Base-by-base conservation (phyloP, 2,888 invertebrate genomes). In the Cetonia aurata region DNA sequence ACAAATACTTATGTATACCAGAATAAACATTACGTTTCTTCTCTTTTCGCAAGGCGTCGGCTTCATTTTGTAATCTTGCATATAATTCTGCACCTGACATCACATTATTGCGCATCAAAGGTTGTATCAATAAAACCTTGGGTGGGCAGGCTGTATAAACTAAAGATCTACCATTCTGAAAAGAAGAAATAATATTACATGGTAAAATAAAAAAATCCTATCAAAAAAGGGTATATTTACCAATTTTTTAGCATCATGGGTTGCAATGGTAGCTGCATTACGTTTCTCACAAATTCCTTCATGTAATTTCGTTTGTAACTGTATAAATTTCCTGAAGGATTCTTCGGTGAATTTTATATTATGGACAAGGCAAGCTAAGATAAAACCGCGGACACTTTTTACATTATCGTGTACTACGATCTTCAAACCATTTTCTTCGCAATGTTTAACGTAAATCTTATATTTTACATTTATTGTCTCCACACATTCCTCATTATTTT, bases 1-100 rank as follows among this genome's bases (percentile, higher is more conserved):
- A 92, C 72, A 96, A 83, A 83, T 93, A 95, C 89, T 93, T 94
- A 80, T 95, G 93, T 74, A 95, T 90, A 3, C 95, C 95, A 1
- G 94, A 92, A 81, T 92, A 91, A 0, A 91, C 91, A 80, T 91
- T 94, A 57, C 94, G 87, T 82, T 95, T 95, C 84, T 94, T 94
- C 79, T 94, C 93, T 80, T 93, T 94, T 67, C 94, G 85, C n/a
- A 93, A 81, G 12, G 90, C 89, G 67, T 95, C 93, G 0, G 95
- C 95, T 81, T 95, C 95, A 0, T 87, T 86, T 67, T 91, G 89
- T 25, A 96, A 86, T 77, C 89, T 89, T 55, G 87, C 85, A 80
- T 93, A 91, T 25, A 95, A 85, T 74, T 90, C 89, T 55, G 88
- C 88, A 0, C 92, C 95, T 0, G 90, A 88, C 78, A 89, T 88